Base-by-base conservation (phyloP, 2,113 vertebrate genomes). In the Pseudorhombus dupliciocellatus region DNA sequence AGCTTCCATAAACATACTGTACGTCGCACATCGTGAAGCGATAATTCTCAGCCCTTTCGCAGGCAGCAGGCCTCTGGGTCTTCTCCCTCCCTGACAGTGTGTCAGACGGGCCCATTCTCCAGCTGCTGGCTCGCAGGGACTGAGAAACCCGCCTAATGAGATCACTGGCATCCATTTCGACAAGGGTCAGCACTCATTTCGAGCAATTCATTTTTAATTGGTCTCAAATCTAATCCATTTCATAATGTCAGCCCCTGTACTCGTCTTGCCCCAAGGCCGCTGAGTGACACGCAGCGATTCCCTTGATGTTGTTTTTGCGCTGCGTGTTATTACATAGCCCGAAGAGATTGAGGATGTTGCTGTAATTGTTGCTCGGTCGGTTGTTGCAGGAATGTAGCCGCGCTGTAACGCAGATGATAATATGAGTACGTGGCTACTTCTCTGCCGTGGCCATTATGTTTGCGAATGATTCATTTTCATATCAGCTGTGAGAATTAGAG, bases 161-260 rank as follows among this genome's bases (percentile, higher is more conserved):
- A 87, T 92, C 89, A 87, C 80, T 79, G 79, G 81, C 82, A 83
- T 90, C 87, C 90, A 90, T 90, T 93, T 92, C 87, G 57, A 70
- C 31, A 51, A 79, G 90, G 91, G 92, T 93, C 90, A 92, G 75
- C 42, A 59, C 90, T 91, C 88, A 90, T 91, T 87, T 84, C 64
- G 62, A 86, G 80, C 89, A 91, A 93, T 93, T 92, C 90, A 76
- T 85, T 90, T 93, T 92, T 94, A 93, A 93, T 92, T 94, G 91
- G 90, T 83, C 86, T 91, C 82, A 91, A 90, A 92, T 91, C 83
- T 88, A 92, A 92, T 92, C 86, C 74, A 89, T 93, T 93, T 88
- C 78, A 73, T 91, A 85, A 88, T 84, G 90, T 90, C 90, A 87
- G 84, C 80, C 83, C 77, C 62, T 59, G 84, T 88, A 75, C 84